Base-by-base conservation (phyloP, 2,888 invertebrate genomes). In the Nycteola revayana region DNA sequence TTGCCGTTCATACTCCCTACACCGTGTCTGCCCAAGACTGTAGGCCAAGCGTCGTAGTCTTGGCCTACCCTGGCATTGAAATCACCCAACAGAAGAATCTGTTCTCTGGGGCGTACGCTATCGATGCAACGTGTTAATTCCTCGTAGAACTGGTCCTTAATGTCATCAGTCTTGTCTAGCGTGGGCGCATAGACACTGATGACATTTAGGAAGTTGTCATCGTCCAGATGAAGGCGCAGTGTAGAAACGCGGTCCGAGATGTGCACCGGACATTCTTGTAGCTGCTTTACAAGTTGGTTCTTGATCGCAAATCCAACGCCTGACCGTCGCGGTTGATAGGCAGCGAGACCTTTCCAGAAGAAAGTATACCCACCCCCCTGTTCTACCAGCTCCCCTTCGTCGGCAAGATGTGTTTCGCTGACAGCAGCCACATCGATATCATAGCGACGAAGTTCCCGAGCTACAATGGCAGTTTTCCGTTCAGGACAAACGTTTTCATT, bases 141-240 rank as follows among this genome's bases (percentile, higher is more conserved):
- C 2, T 54, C 49, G 26, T 24, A 30, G 14, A 30, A 30, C 9
- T 24, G 23, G 5, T 3, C 25, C 10, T 31, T 31, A 3, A 20
- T 25, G 10, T 31, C 31, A 9, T 31, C 31, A 31, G 8, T 1
- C 20, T 36, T 42, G 5, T 49, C 41, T 8, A 57, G 1, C 0
- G 56, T 64, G 4, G 58, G 57, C 1, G 57, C 53, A 32, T 60
- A 62, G 0, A 53, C 49, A 28, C 54, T 59, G 9, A 66, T 46
- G 7, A 59, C 11, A 40, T 60, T 58, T 3, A 55, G 25, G n/a
- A 0, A 60, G 32, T 18, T 18, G 6, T 6, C 0, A n/a, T n/a
- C n/a, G n/a, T n/a, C n/a, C n/a, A n/a, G n/a, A n/a, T n/a, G n/a
- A n/a, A n/a, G n/a, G n/a, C 49, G 42, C 9, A 49, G 8, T 0